Evolutionary conservation across 2,113 vertebrate genomes (phyloP).

Genomic region (Anoplopoma fimbria): DNA sequence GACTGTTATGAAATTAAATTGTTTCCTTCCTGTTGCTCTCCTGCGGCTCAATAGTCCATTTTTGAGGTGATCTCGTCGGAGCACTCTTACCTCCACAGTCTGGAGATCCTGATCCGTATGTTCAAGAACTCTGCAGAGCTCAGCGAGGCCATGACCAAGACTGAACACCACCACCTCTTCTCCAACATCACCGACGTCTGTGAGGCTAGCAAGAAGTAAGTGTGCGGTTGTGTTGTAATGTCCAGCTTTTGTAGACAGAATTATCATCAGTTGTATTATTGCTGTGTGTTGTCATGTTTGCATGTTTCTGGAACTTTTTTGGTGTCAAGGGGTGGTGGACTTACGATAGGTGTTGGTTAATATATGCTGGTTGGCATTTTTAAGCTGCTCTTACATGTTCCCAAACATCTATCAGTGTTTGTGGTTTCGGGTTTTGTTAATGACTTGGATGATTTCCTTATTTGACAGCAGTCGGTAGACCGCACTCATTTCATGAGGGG

Average conservation of each 20-base stretch:
- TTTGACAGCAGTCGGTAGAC: conserved; percentile 7
- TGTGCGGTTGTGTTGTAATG: neutral
- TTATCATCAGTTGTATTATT: neutral
- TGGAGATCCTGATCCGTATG: conserved; percentile 95
- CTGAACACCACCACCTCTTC: conserved; percentile 96
- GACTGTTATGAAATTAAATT: neutral
- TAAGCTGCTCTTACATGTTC: neutral
- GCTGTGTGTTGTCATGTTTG: neutral
- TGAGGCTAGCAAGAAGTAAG: conserved; percentile 95
- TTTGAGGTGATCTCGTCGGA: conserved; percentile 99
- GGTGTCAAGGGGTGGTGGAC: neutral
- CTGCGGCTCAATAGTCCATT: conserved; percentile 85
- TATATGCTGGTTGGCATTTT: neutral
- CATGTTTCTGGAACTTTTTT: neutral
- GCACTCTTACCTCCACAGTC: conserved; percentile 95
- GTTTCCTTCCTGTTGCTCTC: neutral
- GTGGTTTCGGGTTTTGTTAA: conserved; percentile 23
- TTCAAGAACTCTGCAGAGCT: conserved; percentile 94
- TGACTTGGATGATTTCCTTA: conserved; percentile 25
- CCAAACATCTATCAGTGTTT: neutral
- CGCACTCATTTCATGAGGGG: neutral
- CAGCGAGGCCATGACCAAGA: conserved; percentile 94
- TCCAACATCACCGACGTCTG: conserved; percentile 95
- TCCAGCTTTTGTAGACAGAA: neutral
- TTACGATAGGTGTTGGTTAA: neutral